phyloP scores from a whole-genome alignment of 2,888 invertebrate genomes.

The Noctua fimbriata region DNA sequence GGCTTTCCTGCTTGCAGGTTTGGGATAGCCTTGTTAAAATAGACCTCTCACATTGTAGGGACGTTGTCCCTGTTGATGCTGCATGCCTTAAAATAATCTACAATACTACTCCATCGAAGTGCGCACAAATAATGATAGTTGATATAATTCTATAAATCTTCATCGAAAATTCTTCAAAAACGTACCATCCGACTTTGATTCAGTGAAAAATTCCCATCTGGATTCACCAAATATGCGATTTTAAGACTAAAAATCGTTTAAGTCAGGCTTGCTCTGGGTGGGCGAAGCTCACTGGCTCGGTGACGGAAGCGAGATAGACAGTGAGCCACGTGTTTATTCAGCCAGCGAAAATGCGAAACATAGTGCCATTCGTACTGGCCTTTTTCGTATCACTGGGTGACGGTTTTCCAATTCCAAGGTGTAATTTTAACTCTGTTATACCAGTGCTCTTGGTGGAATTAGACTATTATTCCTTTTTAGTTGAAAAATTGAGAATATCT shows the following conservation, averaged over 20 bases:
- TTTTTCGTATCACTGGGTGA: slow-evolving; percentile 61
- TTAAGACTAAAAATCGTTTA: slow-evolving; percentile 59
- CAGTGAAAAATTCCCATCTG: slow-evolving; percentile 35
- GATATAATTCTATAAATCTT: background rate
- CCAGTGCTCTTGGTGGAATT: slow-evolving; percentile 22
- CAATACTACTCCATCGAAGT: background rate
- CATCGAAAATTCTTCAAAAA: slow-evolving; percentile 15
- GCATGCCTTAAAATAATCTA: slow-evolving; percentile 17
- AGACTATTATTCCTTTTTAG: slow-evolving; percentile 7
- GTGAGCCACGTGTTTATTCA: slow-evolving; percentile 65
- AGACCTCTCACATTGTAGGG: slow-evolving; percentile 37
- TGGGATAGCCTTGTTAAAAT: slow-evolving; percentile 27
- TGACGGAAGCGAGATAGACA: slow-evolving; percentile 67
- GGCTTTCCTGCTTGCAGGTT: slow-evolving; percentile 38
- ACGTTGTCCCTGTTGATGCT: slow-evolving; percentile 21
- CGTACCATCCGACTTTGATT: slow-evolving; percentile 20
- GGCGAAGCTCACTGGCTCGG: slow-evolving; percentile 66
- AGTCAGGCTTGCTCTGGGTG: slow-evolving; percentile 55
- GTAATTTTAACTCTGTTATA: slow-evolving; percentile 55
- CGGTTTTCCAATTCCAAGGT: slow-evolving; percentile 60
- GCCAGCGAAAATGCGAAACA: slow-evolving; percentile 64
- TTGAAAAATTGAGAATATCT: background rate
- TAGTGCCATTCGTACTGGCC: slow-evolving; percentile 53
- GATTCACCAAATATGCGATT: slow-evolving; percentile 52
- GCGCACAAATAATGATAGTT: background rate